Evolutionary conservation across 2,888 invertebrate genomes (phyloP).

Genomic region (Pristionchus maxplancki): DNA sequence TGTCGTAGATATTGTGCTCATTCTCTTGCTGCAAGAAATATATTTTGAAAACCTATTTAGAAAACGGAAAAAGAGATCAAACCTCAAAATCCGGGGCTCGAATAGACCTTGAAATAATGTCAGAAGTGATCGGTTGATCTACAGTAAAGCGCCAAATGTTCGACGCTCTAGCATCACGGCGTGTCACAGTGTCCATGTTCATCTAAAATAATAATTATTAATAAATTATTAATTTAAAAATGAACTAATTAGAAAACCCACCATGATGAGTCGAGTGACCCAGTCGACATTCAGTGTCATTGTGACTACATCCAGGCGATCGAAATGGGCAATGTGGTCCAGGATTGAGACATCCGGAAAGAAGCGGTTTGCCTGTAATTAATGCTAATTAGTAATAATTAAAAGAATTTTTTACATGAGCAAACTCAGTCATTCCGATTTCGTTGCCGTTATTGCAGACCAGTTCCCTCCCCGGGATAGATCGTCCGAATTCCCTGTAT

Average conservation of each 20-base stretch:
- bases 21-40: too few relatives aligned
- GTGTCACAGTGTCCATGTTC: not conserved
- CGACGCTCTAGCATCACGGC: not conserved
- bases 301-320: not conserved
- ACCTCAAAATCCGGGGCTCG: not conserved
- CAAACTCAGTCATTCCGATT: not conserved
- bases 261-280: not conserved
- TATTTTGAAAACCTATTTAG: too few relatives aligned
- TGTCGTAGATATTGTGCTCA: too few relatives aligned
- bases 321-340: not conserved
- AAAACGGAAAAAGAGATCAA: not conserved
- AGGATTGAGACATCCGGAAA: not conserved
- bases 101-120: not conserved
- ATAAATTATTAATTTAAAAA: not conserved
- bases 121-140: not conserved
- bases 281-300: not conserved
- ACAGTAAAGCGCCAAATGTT: not conserved
- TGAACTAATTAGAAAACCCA: not conserved
- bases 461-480: not conserved
- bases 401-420: not conserved
- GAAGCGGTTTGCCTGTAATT: not conserved
- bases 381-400: not conserved
- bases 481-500: too few relatives aligned
- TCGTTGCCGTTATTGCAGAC: not conserved
- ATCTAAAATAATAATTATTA: not conserved